Base-by-base conservation (phyloP, 1,140 invertebrate species). In the Atta texana region DNA sequence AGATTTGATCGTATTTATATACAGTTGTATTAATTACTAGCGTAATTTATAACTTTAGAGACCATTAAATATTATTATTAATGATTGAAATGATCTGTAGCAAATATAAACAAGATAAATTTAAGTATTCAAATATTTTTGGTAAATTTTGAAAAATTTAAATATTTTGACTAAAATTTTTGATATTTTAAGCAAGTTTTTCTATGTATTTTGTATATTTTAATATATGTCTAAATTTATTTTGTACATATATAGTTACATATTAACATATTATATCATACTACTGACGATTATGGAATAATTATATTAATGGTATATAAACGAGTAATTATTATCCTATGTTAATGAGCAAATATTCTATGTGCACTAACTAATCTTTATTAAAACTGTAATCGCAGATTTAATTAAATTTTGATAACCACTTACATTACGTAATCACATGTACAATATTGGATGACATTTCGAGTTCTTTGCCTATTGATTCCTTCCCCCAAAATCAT, bases 351-450 rank as follows among this genome's bases (percentile, higher is more conserved):
- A 78, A 71, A 71, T 71, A 44, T 34, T 51, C 18, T 53, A 68
- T 80, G 16, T 59, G 8, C 39, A 59, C 51, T 6, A 49, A 24
- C 21, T 28, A 81, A 68, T 71, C 64, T 81, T 71, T 71, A 53
- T 31, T 39, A 69, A 57, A 55, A 63, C 59, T 64, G 75, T 64
- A 68, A 53, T 34, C 34, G 28, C n/a, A 39, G 64, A 44, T 71
- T 57, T 71, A 57, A 81, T 81, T 81, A 81, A 81, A 81, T 44
- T 81, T 81, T 16, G 53, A 81, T 55, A 51, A 28, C 12, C n/a
- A 55, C 49, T 53, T 39, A 39, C 34, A 63, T 74, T 61, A 34
- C 28, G 34, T 72, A 74, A 74, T 75, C 34, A 75, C 49, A 49
- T 21, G 59, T 24, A n/a, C 39, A 31, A 18, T 75, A 76, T 63